These are phyloP conservation scores for Cryptophagus acutangulus DNA, from an alignment of 2,888 invertebrate genomes.

Conservation along the genomic window DNA sequence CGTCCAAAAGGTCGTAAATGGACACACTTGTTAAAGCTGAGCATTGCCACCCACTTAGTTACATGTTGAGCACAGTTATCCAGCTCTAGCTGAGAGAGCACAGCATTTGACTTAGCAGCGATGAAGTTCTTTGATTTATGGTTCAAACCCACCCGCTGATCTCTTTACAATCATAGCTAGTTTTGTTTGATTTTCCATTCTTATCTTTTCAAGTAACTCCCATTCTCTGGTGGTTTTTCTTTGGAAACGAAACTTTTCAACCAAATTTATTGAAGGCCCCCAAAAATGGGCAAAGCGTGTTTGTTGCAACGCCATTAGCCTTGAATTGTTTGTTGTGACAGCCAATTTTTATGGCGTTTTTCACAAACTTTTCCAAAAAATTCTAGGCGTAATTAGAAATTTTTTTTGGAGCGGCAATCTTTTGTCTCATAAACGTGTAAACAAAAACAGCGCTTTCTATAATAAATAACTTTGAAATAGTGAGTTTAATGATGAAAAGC, in stretches of 20 bases:
- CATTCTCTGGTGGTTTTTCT: slow-evolving; percentile 34
- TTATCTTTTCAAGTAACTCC: slow-evolving; percentile 23
- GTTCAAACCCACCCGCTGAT: slow-evolving; percentile 40
- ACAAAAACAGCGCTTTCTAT: slow-evolving; percentile 20
- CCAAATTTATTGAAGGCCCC: slow-evolving; percentile 13
- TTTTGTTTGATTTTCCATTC: slow-evolving; percentile 39
- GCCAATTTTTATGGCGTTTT: slow-evolving; percentile 13
- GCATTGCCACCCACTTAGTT: slow-evolving; percentile 34
- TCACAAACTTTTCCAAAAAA: too few relatives aligned
- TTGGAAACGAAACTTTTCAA: slow-evolving; percentile 27
- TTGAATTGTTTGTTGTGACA: slow-evolving; percentile 25
- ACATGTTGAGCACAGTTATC: not conserved
- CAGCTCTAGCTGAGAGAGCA: slow-evolving; percentile 2
- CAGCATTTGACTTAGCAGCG: slow-evolving; percentile 31
- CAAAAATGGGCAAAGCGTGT: slow-evolving; percentile 25
- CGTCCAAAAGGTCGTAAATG: slow-evolving; percentile 32
- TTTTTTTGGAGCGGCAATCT: too few relatives aligned
- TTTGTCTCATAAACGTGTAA: slow-evolving; percentile 20
- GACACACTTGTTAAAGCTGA: slow-evolving; percentile 33
- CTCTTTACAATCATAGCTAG: slow-evolving; percentile 35
- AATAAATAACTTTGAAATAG: slow-evolving; percentile 16
- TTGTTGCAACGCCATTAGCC: slow-evolving; percentile 4
- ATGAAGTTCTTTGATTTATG: slow-evolving; percentile 42
- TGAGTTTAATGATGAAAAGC: slow-evolving; percentile 34
- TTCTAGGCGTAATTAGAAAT: too few relatives aligned